phyloP scores from a whole-genome alignment of 2,888 invertebrate species.

The Sesamia inferens region DNA sequence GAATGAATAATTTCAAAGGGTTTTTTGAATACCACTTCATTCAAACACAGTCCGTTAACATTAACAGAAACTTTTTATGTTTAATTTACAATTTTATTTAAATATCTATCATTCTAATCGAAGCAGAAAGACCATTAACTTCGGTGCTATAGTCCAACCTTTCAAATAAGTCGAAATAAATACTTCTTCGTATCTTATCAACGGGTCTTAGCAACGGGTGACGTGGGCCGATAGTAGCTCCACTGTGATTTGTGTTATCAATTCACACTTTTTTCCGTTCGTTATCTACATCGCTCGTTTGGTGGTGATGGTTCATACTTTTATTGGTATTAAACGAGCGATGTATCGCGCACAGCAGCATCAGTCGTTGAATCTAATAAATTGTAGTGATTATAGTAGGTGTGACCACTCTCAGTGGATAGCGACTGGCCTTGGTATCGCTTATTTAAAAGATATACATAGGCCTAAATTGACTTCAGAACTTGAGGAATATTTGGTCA shows the following conservation, averaged over 20 bases:
- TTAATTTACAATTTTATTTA: slow-evolving; percentile 27
- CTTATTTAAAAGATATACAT: slow-evolving; percentile 75
- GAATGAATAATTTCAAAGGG: not conserved
- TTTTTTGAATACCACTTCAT: slow-evolving; percentile 11
- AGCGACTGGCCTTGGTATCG: slow-evolving; percentile 78
- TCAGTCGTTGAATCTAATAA: slow-evolving; percentile 50
- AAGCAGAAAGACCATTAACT: slow-evolving; percentile 44
- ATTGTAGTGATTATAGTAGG: slow-evolving; percentile 58
- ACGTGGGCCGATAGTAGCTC: slow-evolving; percentile 70
- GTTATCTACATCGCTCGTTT: slow-evolving; percentile 67
- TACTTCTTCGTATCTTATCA: slow-evolving; percentile 77
- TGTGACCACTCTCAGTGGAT: slow-evolving; percentile 70
- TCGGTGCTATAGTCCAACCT: slow-evolving; percentile 55
- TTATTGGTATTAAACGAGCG: slow-evolving; percentile 45
- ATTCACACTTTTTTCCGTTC: slow-evolving; percentile 53
- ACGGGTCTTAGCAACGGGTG: slow-evolving; percentile 72
- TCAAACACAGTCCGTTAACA: not conserved
- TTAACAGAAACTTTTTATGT: slow-evolving; percentile 10
- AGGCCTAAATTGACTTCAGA: slow-evolving; percentile 73
- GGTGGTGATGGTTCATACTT: slow-evolving; percentile 23
- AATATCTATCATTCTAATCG: slow-evolving; percentile 25
- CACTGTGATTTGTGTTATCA: slow-evolving; percentile 73
- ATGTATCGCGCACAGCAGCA: slow-evolving; percentile 52
- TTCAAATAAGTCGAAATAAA: slow-evolving; percentile 67
- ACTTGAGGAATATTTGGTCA: slow-evolving; percentile 69